A percentile compares a stretch with the other conserved stretches of the same genome.
Evolutionary conservation across 2,888 invertebrate species (phyloP).

Genomic region (Diogma glabrata): DNA sequence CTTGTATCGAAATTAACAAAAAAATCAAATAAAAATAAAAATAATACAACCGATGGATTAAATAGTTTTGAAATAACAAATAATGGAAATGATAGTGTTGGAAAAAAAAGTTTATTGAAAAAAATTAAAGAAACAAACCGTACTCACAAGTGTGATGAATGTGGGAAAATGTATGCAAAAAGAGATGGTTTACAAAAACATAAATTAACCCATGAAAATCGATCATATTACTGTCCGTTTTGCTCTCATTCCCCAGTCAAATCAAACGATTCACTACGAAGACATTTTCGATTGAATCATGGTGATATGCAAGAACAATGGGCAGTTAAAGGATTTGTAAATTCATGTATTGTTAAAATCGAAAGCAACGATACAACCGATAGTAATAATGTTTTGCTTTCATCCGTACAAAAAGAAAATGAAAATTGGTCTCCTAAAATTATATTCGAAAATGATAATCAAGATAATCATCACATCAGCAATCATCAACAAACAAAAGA

Average conservation of each 20-base stretch:
- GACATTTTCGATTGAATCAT: not conserved
- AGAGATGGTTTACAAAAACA: slow-evolving; percentile 9
- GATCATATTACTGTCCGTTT: slow-evolving; percentile 16
- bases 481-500: no score
- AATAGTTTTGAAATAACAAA: no score
- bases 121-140: not conserved
- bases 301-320: not conserved
- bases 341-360: slow-evolving; percentile 5
- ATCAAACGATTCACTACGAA: slow-evolving; percentile 14
- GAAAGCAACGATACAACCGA: slow-evolving; percentile 4
- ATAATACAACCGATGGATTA: no score
- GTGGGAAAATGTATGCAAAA: slow-evolving; percentile 6
- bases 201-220: slow-evolving; percentile 15
- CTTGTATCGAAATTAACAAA: slow-evolving; percentile 17
- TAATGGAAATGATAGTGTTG: not conserved
- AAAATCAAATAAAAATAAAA: slow-evolving; percentile 10
- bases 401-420: no score
- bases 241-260: slow-evolving; percentile 11
- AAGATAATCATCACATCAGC: no score
- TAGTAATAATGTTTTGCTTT: not conserved
- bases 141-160: not conserved
- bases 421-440: no score
- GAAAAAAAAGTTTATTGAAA: not conserved
- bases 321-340: slow-evolving; percentile 2
- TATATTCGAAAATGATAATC: no score